Evolutionary conservation across 2,113 vertebrate species (phyloP), one percentile per base, ranked within the genome.

Genomic region (Chloebia gouldiae): DNA sequence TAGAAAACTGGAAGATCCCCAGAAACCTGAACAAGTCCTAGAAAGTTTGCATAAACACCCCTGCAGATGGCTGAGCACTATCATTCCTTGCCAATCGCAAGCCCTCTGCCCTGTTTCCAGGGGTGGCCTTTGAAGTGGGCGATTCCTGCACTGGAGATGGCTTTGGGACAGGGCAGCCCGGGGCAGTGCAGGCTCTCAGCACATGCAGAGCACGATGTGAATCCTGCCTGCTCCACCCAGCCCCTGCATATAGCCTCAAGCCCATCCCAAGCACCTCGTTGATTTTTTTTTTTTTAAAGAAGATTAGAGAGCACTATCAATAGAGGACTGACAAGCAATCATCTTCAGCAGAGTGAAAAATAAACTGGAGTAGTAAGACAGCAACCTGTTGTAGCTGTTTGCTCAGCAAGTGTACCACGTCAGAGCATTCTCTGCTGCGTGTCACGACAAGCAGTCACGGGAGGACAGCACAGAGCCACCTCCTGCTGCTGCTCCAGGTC

Each of bases 1-100:
- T 92, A 86, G 76, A 96, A 90, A 88, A 76, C 94, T 93, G 92
- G 76, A 94, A 84, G 68, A 86, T 81, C 28, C 80, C 61, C 92
- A 95, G 85, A 64, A 94, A 92, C 27, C 91, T 27, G 31, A 85
- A 57, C 57, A 68, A 92, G 56, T 71, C 91, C 83, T 91, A 59
- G 60, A 86, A 69, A 72, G 78, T 90, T 85, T 72, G 76, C 81
- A 79, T 73, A 37, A 95, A 72, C 78, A 65, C 27, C 39, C 37
- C 42, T 42, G 21, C 86, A 79, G 53, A 85, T 53, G 15, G 40
- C 28, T 15, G 6, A 91, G 54, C 24, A 2, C 49, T 75, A 25
- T 37, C 70, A 64, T 84, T 91, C 87, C 63, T 50, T 8, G 16
- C 31, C 40, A 66, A 15, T 64, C 0, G 0, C 18, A 61, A 79